Evolutionary conservation across 2,113 vertebrate species (phyloP).

Genomic region (Alouatta palliata): DNA sequence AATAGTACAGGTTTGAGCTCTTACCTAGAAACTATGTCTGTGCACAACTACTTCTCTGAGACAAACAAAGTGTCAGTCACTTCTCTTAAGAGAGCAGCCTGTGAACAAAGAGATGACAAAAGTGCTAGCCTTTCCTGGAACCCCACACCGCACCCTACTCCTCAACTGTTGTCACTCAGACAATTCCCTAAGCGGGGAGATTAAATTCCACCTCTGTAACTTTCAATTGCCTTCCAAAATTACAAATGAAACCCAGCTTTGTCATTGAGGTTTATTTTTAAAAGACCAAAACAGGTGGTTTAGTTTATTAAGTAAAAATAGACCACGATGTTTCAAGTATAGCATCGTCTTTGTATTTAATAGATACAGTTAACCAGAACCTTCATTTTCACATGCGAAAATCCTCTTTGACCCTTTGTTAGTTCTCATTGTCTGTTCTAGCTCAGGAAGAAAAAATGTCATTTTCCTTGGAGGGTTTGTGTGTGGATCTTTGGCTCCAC

Average conservation of each 20-base stretch:
- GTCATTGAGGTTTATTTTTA: conserved; percentile 29
- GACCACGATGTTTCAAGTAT: not conserved
- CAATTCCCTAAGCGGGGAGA: not conserved
- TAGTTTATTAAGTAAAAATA: conserved; percentile 53
- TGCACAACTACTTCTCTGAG: conserved; percentile 61
- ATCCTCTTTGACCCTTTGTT: conserved; percentile 57
- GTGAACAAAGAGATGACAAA: conserved; percentile 58
- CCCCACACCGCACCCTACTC: not conserved
- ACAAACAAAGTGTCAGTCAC: conserved; percentile 31
- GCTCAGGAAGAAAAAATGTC: conserved; percentile 32
- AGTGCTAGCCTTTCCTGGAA: not conserved
- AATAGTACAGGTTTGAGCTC: conserved; percentile 77
- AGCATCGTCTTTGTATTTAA: conserved; percentile 22
- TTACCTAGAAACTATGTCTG: conserved; percentile 59
- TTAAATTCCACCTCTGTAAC: not conserved
- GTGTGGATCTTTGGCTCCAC: conserved; percentile 84
- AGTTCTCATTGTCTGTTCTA: conserved; percentile 54
- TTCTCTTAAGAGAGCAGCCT: conserved; percentile 62
- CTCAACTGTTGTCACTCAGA: not conserved
- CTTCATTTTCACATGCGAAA: conserved; percentile 26
- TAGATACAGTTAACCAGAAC: conserved; percentile 52
- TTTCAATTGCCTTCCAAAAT: conserved; percentile 40
- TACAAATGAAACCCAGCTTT: not conserved
- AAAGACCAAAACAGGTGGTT: conserved; percentile 33
- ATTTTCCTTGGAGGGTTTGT: conserved; percentile 13